phyloP scores from a whole-genome alignment of 2,888 invertebrate genomes.

The Habrosyne pyritoides region DNA sequence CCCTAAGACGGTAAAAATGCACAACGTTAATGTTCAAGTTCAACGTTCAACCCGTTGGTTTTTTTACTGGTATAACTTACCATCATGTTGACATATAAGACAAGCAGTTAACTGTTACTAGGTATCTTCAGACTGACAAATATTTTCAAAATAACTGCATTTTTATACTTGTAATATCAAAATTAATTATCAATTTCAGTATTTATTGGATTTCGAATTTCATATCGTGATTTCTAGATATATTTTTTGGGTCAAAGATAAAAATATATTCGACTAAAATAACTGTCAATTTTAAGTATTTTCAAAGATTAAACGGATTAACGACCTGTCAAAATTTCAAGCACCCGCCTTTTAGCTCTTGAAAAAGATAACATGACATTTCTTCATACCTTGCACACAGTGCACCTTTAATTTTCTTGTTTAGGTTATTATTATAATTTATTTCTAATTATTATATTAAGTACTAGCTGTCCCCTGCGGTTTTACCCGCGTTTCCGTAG shows the following conservation, averaged over 20 bases:
- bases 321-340: not conserved
- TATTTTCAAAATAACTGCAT: not conserved
- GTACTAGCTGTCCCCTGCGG: too few species aligned
- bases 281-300: not conserved
- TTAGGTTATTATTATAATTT: too few species aligned
- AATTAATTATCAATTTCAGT: not conserved
- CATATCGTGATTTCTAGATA: not conserved
- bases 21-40: too few species aligned
- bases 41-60: too few species aligned
- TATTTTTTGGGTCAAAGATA: not conserved
- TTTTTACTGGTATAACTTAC: too few species aligned
- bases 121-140: not conserved
- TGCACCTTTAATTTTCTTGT: too few species aligned
- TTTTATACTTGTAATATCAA: not conserved
- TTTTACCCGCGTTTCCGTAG: too few species aligned
- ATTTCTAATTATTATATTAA: too few species aligned
- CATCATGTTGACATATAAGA: too few species aligned
- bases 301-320: not conserved
- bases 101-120: too few species aligned
- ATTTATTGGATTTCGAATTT: not conserved
- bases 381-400: too few species aligned
- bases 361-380: not conserved
- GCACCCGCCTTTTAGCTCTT: not conserved
- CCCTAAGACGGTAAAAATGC: too few species aligned
- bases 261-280: not conserved